Base-by-base conservation (phyloP, 2,888 invertebrate species). In the Cyaniris semiargus region DNA sequence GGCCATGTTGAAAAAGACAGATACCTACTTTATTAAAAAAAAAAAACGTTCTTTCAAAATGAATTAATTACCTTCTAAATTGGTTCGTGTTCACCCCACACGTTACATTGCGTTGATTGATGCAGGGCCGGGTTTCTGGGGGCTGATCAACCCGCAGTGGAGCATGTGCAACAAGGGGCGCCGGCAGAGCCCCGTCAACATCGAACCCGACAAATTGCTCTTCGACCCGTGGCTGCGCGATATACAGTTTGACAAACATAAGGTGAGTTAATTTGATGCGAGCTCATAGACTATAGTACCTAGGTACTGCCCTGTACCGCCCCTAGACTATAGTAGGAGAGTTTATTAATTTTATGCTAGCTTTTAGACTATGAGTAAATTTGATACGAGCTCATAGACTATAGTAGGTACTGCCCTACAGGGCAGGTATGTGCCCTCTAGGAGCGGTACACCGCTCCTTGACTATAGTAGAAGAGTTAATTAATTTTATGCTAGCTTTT, bases 101-200 rank as follows among this genome's bases (percentile, higher is more conserved):
- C 7, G 44, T 38, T 70, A 70, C 48, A 70, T 76, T n/a, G 56
- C 56, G 23, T 21, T 74, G 48, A 58, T 76, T 66, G 44, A 81
- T 94, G 2, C 95, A 98, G 99, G 99, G 93, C 99, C 99, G 75
- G 97, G 97, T 78, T 99, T 98, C 94, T 99, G 99, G 99, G 99
- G 99, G 78, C 95, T 98, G 83, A 98, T 99, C 94, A 99, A 99
- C 95, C 98, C 98, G 18, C 98, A 99, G 90, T 99, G 99, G 99
- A 97, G 97, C 87, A 96, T 99, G 95, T 99, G 99, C 95, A 98
- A 97, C 93, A 98, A 98, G 90, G 99, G 99, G 72, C 95, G 98
- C 80, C 96, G 98, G 81, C 99, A 99, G 93, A 99, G 99, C 80
- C 99, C 99, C 3, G 98, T 99, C 88, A 98, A 99, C 94, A 96